phyloP scores from a whole-genome alignment of 2,888 invertebrate genomes.

The Eueremaeus valkanovi region DNA sequence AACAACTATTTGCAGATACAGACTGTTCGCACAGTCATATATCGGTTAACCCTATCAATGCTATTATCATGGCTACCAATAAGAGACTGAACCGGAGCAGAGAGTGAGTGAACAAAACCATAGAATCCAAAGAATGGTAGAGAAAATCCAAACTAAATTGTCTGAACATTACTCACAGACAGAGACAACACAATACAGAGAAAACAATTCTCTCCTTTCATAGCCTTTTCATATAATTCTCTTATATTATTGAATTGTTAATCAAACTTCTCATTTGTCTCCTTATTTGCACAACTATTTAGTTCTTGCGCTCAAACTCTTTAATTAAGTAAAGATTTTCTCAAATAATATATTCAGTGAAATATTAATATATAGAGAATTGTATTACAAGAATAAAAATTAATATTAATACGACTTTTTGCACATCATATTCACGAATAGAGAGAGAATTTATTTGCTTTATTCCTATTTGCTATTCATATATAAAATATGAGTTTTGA shows the following conservation, averaged over 20 bases:
- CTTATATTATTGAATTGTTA: constrained; percentile 9
- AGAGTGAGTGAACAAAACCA: background rate
- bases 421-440: too few species aligned
- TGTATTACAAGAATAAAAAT: background rate
- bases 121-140: background rate
- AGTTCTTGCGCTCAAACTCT: background rate
- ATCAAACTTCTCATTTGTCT: constrained; percentile 25
- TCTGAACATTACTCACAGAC: constrained; percentile 4
- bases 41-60: constrained; percentile 29
- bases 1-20: constrained; percentile 18
- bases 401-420: background rate
- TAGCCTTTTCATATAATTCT: background rate
- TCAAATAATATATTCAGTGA: background rate
- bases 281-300: constrained; percentile 25
- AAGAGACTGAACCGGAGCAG: background rate
- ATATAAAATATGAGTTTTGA: too few species aligned
- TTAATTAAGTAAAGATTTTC: constrained; percentile 26
- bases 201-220: too few species aligned
- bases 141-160: background rate
- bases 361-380: background rate
- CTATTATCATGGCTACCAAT: background rate
- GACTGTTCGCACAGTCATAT: background rate
- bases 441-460: too few species aligned
- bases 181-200: background rate
- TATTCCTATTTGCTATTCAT: too few species aligned